Conservation (phyloP, 2,113 vertebrate genomes). For the Hydrolagus affinis region DNA sequence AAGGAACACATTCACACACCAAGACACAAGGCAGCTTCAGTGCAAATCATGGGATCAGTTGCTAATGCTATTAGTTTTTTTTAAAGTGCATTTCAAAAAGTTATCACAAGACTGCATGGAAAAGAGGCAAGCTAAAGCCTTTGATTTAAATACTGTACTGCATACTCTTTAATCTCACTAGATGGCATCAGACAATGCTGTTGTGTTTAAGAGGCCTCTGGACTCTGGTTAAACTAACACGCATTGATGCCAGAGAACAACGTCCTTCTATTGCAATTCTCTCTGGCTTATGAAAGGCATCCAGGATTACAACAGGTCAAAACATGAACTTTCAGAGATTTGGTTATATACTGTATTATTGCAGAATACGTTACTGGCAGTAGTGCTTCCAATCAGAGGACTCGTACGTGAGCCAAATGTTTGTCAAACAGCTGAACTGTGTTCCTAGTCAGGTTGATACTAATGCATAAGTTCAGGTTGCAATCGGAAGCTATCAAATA, state of each 20-base stretch:
- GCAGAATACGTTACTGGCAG: neutral
- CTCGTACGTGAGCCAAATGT: neutral
- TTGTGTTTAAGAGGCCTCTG: too few relatives aligned
- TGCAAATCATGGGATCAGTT: neutral
- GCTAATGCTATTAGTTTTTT: neutral
- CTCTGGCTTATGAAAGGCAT: constrained; percentile 3
- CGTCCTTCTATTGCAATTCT: neutral
- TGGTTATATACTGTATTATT: neutral
- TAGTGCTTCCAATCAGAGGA: neutral
- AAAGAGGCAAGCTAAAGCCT: neutral
- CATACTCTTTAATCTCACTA: neutral
- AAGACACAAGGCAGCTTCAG: neutral
- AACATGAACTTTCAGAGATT: too few relatives aligned
- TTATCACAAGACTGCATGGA: neutral
- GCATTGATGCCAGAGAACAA: neutral
- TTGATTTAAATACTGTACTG: neutral
- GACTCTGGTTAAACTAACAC: neutral
- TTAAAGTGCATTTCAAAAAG: neutral
- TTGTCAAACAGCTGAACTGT: too few relatives aligned
- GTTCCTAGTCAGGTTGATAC: neutral
- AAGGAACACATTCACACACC: neutral
- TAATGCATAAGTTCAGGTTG: neutral
- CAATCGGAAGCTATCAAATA: neutral
- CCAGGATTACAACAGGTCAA: neutral
- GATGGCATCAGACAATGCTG: neutral